Conservation (phyloP, 2,113 vertebrate genomes). For the Erythrocercus mccallii region DNA sequence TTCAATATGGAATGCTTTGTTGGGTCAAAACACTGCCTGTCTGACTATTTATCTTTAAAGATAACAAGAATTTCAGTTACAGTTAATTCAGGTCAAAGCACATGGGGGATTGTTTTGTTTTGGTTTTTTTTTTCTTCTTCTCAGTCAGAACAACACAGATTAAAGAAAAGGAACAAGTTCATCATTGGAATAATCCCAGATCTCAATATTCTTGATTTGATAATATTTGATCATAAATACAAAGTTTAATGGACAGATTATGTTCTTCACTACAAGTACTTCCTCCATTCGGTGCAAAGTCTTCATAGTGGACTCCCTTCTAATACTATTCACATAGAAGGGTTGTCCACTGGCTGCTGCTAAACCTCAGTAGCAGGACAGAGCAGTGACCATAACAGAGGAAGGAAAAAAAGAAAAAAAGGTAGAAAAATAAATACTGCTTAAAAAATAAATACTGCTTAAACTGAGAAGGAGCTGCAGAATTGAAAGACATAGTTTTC, state of each 20-base stretch:
- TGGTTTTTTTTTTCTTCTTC: background rate
- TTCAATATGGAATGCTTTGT: background rate
- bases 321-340: background rate
- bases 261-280: background rate
- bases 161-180: background rate
- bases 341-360: background rate
- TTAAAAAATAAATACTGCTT: background rate
- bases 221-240: background rate
- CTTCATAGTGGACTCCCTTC: background rate
- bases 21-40: background rate
- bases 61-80: conserved; percentile 6
- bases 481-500: background rate
- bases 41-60: background rate
- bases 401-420: background rate
- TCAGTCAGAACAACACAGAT: background rate
- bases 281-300: background rate
- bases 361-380: background rate
- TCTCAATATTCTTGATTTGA: background rate
- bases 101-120: background rate
- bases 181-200: background rate
- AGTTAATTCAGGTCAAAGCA: conserved; percentile 10
- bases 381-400: background rate
- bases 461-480: background rate
- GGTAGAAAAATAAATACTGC: background rate
- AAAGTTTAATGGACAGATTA: background rate